phyloP scores from a whole-genome alignment of 2,113 vertebrate genomes.

The Antennarius striatus region DNA sequence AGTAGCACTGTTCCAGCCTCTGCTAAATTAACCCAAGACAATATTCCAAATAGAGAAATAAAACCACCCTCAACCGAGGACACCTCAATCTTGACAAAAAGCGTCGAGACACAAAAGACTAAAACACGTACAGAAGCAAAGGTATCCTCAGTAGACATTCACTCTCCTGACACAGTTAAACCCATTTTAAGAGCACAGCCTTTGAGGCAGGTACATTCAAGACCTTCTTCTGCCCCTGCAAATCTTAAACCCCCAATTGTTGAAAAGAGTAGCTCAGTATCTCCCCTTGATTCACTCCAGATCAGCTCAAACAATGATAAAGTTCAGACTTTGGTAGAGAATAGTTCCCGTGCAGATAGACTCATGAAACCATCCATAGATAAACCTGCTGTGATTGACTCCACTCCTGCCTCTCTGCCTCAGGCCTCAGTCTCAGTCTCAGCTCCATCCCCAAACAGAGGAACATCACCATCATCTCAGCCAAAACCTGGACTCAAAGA shows the following conservation, averaged over 20 bases:
- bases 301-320: constrained; percentile 25
- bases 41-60: constrained; percentile 25
- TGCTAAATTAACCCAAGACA: constrained; percentile 10
- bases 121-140: constrained; percentile 20
- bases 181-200: constrained; percentile 5
- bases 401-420: constrained; percentile 73
- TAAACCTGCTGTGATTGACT: constrained; percentile 69
- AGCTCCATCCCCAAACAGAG: constrained; percentile 63
- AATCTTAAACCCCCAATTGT: constrained; percentile 23
- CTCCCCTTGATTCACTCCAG: constrained; percentile 2
- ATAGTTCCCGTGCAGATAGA: constrained; percentile 51
- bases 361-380: constrained; percentile 63
- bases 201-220: constrained; percentile 20
- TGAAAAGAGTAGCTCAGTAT: constrained; percentile 20
- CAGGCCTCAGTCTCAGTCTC: constrained; percentile 71
- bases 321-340: constrained; percentile 40
- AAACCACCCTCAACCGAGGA: constrained; percentile 10
- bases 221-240: constrained; percentile 21
- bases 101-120: constrained; percentile 4
- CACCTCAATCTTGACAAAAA: not conserved
- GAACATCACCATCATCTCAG: constrained; percentile 67
- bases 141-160: not conserved
- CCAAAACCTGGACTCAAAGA: constrained; percentile 65
- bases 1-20: not conserved
- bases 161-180: constrained; percentile 5